Conservation (phyloP, 2,888 invertebrate genomes). For the Homarus gammarus region DNA sequence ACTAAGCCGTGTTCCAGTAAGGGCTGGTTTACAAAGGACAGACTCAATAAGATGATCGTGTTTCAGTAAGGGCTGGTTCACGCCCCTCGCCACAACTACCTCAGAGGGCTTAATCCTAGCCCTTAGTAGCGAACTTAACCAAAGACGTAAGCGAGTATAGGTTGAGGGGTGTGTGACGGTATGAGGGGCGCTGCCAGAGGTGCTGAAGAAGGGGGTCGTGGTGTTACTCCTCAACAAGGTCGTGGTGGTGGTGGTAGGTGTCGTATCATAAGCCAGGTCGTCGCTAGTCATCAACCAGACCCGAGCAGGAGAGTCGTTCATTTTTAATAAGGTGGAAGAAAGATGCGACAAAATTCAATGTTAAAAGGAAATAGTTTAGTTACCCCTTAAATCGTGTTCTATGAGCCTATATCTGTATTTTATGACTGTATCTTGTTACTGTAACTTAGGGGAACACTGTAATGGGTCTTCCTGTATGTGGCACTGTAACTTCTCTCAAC, state of each 20-base stretch:
- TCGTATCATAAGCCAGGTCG: not conserved
- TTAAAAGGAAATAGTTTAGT: not conserved
- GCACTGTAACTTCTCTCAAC: too few relatives aligned
- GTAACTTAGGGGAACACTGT: too few relatives aligned
- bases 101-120: conserved; percentile 28
- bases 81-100: conserved; percentile 21
- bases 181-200: not conserved
- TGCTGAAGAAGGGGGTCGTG: not conserved
- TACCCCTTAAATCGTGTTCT: not conserved
- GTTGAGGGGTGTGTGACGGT: not conserved
- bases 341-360: not conserved
- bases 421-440: not conserved
- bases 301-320: conserved; percentile 40
- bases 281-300: conserved; percentile 49
- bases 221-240: not conserved
- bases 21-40: too few relatives aligned
- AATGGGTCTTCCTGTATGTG: not conserved
- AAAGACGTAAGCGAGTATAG: conserved; percentile 28
- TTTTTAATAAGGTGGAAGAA: not conserved
- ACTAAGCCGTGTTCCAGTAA: too few relatives aligned
- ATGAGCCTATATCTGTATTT: not conserved
- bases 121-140: conserved; percentile 15
- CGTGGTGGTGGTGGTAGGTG: not conserved
- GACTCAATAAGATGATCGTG: too few relatives aligned
- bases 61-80: conserved; percentile 19